Evolutionary conservation across 2,797 vertebrate species (phyloP).

Genomic region (Typhlichthys subterraneus): DNA sequence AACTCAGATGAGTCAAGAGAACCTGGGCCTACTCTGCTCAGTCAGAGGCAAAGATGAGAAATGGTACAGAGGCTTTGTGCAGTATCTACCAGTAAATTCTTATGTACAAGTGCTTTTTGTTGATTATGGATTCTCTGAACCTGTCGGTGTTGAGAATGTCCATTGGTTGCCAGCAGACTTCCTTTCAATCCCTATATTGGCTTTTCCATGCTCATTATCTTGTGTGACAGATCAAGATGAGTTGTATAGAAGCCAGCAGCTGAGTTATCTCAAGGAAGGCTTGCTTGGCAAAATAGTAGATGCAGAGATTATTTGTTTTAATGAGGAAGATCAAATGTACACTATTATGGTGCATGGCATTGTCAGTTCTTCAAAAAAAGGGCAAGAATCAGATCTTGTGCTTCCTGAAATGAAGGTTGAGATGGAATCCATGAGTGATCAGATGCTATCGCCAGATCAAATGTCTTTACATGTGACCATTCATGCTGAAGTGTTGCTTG

Average conservation of each 20-base stretch:
- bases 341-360: conserved; percentile 72
- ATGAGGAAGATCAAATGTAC: conserved; percentile 72
- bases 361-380: conserved; percentile 16
- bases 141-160: conserved; percentile 77
- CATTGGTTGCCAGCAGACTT: conserved; percentile 82
- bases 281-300: conserved; percentile 79
- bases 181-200: conserved; percentile 78
- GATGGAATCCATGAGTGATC: neutral
- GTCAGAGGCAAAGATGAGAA: conserved; percentile 84
- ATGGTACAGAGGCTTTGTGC: conserved; percentile 90
- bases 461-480: conserved; percentile 37
- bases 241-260: conserved; percentile 68
- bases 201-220: conserved; percentile 84
- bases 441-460: conserved; percentile 7
- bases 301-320: conserved; percentile 72
- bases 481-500: conserved; percentile 28
- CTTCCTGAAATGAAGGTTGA: conserved; percentile 12
- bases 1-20: conserved; percentile 62
- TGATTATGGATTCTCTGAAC: conserved; percentile 87
- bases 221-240: conserved; percentile 67
- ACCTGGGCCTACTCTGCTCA: conserved; percentile 85
- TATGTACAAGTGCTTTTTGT: conserved; percentile 85
- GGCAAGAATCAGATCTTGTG: conserved; percentile 18
- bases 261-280: conserved; percentile 75
- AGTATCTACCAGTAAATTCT: conserved; percentile 80